Evolutionary conservation across 2,113 vertebrate genomes (phyloP).

Genomic region (Ornithorhynchus anatinus): DNA sequence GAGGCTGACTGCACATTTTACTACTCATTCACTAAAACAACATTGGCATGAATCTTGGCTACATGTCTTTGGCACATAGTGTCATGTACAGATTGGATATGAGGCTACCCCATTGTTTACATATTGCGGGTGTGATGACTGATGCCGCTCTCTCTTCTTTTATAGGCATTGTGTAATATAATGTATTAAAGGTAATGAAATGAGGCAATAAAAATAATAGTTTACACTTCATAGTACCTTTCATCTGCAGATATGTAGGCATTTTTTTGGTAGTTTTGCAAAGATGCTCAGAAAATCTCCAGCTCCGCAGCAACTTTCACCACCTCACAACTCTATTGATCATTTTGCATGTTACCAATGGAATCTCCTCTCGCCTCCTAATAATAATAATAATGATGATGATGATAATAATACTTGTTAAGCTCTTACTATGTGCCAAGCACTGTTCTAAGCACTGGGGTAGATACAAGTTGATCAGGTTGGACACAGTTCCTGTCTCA

Average conservation of each 20-base stretch:
- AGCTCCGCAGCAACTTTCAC: no score
- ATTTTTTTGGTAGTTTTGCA: no score
- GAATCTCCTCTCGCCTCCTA: no score
- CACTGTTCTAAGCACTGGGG: no score
- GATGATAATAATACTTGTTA: no score
- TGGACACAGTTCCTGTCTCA: no score
- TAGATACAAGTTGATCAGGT: no score
- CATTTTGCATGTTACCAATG: no score
- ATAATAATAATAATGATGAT: no score
- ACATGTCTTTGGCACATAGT: constrained; percentile 44
- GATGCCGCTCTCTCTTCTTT: not conserved
- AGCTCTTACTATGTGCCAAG: no score
- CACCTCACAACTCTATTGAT: no score
- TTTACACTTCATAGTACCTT: not conserved
- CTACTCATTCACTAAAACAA: constrained; percentile 46
- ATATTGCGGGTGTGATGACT: constrained; percentile 21
- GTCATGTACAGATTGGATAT: constrained; percentile 26
- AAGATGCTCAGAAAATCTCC: no score
- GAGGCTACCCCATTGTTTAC: constrained; percentile 14
- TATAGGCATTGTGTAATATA: constrained; percentile 15
- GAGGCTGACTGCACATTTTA: constrained; percentile 55
- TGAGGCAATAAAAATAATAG: not conserved
- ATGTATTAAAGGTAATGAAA: constrained; percentile 25
- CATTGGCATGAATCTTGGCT: not conserved
- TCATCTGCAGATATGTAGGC: constrained; percentile 22